Evolutionary conservation across 2,797 vertebrate genomes (phyloP).

Genomic region (Amazona ochrocephala): DNA sequence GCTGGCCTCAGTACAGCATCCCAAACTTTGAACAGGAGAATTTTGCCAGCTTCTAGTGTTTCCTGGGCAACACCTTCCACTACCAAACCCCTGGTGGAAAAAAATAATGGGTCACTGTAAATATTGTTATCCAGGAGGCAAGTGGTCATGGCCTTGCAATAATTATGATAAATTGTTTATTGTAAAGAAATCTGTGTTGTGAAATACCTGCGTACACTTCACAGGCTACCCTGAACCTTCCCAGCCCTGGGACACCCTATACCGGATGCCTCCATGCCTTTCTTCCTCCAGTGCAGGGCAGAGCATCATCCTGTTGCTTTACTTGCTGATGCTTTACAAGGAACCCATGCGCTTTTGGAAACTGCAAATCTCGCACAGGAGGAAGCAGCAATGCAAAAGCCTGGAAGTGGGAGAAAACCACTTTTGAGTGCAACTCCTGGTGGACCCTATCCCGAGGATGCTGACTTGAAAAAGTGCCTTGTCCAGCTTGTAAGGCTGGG

Average conservation of each 20-base stretch:
- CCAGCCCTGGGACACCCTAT: not conserved
- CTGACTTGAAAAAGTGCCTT: not conserved
- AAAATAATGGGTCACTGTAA: not conserved
- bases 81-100: not conserved
- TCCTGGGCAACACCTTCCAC: not conserved
- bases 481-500: not conserved
- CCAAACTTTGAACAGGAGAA: not conserved
- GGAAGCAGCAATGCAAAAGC: not conserved
- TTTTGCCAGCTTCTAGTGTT: not conserved
- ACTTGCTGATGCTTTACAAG: not conserved
- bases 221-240: not conserved
- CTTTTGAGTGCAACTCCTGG: not conserved
- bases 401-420: not conserved
- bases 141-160: not conserved
- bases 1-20: not conserved
- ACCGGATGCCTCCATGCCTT: fast-evolving
- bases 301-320: not conserved
- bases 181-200: not conserved
- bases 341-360: not conserved
- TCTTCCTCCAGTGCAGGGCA: not conserved
- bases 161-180: not conserved
- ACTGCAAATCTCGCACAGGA: not conserved
- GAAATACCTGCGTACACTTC: fast-evolving
- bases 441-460: not conserved
- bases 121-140: not conserved